These are phyloP conservation scores for Frankliniella fusca DNA, from an alignment of 2,888 invertebrate genomes.

Conservation along the genomic window DNA sequence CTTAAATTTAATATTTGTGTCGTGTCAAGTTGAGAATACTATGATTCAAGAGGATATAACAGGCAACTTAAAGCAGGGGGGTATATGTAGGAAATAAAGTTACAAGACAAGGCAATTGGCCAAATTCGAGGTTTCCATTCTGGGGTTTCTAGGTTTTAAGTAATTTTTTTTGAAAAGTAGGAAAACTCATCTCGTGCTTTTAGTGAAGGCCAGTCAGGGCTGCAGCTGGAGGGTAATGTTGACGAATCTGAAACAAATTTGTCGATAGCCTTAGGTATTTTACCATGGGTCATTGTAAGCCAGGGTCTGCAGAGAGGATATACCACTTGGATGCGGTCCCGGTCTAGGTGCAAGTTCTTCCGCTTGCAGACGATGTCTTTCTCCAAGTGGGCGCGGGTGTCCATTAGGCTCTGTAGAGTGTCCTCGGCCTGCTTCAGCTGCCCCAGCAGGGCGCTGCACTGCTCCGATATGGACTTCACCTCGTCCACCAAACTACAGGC, in stretches of 20 bases:
- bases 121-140: too few species aligned
- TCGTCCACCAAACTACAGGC: conserved; percentile 61
- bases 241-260: background rate
- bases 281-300: background rate
- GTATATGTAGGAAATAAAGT: too few species aligned
- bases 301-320: conserved; percentile 54
- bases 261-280: background rate
- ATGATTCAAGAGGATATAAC: too few species aligned
- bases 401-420: conserved; percentile 47
- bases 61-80: too few species aligned
- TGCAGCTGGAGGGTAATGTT: background rate
- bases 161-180: too few species aligned
- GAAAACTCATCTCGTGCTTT: background rate
- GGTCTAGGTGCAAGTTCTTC: conserved; percentile 65
- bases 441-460: conserved; percentile 60
- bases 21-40: too few species aligned
- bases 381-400: conserved; percentile 58
- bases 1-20: too few species aligned
- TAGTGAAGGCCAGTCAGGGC: conserved; percentile 1
- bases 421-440: conserved; percentile 64
- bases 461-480: conserved; percentile 65
- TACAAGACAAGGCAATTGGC: too few species aligned
- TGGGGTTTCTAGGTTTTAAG: too few species aligned
- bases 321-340: conserved; percentile 60
- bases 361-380: conserved; percentile 65